Evolutionary conservation across 2,797 vertebrate species (phyloP).

Genomic region (Dryobates pubescens): DNA sequence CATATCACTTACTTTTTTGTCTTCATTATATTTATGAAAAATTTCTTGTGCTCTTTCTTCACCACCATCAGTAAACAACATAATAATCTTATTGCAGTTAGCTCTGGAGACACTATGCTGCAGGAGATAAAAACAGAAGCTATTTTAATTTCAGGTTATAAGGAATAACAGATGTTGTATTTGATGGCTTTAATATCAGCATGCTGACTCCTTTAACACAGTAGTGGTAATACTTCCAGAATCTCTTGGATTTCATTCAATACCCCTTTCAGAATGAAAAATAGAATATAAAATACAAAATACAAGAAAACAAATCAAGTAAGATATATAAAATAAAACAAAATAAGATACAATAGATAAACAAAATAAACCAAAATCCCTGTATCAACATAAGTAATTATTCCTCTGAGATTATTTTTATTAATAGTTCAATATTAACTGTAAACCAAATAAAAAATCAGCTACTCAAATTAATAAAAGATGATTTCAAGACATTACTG

Average conservation of each 20-base stretch:
- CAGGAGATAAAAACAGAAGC: conserved; percentile 10
- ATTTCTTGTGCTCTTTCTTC: conserved; percentile 96
- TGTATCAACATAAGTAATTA: too few relatives aligned
- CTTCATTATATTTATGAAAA: conserved; percentile 90
- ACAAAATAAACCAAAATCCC: too few relatives aligned
- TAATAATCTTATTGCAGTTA: conserved; percentile 99
- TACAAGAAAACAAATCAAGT: neutral
- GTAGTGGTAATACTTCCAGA: neutral
- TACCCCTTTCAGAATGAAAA: neutral
- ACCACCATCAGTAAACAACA: conserved; percentile 98
- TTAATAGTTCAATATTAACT: too few relatives aligned
- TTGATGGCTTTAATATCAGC: neutral
- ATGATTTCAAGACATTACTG: neutral
- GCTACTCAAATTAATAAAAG: neutral
- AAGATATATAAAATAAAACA: neutral
- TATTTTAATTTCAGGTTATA: neutral
- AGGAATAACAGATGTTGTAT: neutral
- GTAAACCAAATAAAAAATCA: neutral
- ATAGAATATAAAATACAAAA: neutral
- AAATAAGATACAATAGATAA: neutral
- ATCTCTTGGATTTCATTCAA: neutral
- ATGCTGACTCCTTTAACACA: neutral
- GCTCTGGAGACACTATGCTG: conserved; percentile 91
- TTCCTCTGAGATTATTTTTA: too few relatives aligned
- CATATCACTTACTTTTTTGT: conserved; percentile 87